Evolutionary conservation across 2,888 invertebrate genomes (phyloP).

Genomic region (Plebejus anna): DNA sequence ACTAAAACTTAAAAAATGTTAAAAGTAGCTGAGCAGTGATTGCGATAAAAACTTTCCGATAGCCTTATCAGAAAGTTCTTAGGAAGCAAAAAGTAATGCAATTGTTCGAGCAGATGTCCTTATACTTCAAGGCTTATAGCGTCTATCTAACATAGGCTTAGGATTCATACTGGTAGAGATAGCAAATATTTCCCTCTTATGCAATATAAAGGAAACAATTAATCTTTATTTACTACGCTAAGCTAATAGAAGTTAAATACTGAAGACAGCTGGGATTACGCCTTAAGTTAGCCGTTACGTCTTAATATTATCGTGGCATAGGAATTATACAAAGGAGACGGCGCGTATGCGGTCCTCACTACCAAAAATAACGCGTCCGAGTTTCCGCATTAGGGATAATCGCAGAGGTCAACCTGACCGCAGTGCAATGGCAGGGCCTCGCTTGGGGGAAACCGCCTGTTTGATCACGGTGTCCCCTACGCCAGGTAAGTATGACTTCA

Average conservation of each 20-base stretch:
- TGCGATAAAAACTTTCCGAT: background rate
- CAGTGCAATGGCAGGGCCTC: conserved; percentile 43
- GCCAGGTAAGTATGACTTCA: conserved; percentile 40
- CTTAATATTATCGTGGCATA: no score
- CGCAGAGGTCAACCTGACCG: conserved; percentile 43
- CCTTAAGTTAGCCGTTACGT: no score
- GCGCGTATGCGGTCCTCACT: no score
- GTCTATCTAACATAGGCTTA: conserved; percentile 21
- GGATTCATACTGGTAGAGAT: conserved; percentile 3
- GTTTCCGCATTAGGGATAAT: no score
- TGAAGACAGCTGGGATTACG: no score
- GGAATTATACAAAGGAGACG: no score
- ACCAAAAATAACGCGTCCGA: no score
- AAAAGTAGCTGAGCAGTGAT: background rate
- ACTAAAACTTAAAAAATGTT: no score
- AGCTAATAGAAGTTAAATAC: no score
- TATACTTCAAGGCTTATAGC: conserved; percentile 17
- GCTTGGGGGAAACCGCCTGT: conserved; percentile 36
- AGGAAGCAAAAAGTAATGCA: background rate
- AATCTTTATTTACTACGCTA: no score
- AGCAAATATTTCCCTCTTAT: background rate
- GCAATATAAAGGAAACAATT: background rate
- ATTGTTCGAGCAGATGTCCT: conserved; percentile 18
- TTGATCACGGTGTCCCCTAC: conserved; percentile 43
- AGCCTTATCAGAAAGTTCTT: background rate